Evolutionary conservation across 2,797 vertebrate species (phyloP).

Genomic region (Centropyge bicolor): DNA sequence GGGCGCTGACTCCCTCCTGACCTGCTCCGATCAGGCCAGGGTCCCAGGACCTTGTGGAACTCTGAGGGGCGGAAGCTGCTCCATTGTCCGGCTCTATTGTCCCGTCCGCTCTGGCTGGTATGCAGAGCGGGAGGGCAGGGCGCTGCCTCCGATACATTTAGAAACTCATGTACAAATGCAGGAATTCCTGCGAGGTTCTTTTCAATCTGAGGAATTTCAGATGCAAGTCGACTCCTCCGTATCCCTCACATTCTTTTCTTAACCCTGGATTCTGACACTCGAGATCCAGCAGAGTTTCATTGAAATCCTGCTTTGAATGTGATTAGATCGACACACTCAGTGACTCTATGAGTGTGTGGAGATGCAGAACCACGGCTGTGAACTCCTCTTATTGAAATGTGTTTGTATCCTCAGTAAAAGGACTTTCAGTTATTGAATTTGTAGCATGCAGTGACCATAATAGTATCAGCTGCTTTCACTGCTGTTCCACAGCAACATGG

Average conservation of each 20-base stretch:
- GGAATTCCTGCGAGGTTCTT: conserved; percentile 84
- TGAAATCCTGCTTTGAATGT: not conserved
- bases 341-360: not conserved
- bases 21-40: conserved; percentile 22
- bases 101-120: conserved; percentile 73
- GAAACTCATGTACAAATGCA: conserved; percentile 81
- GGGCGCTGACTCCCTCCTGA: conserved; percentile 21
- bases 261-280: conserved; percentile 14
- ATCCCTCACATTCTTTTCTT: conserved; percentile 28
- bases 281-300: not conserved
- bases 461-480: not conserved
- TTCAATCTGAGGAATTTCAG: conserved; percentile 57
- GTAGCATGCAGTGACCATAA: not conserved
- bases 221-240: conserved; percentile 36
- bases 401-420: conserved; percentile 27
- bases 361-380: not conserved
- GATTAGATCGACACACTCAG: not conserved
- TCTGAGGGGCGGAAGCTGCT: conserved; percentile 40
- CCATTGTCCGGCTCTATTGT: conserved; percentile 70
- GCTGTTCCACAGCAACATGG: conserved; percentile 10
- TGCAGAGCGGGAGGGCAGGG: conserved; percentile 75
- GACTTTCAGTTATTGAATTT: conserved; percentile 26
- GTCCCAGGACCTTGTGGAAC: conserved; percentile 48
- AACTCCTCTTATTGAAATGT: not conserved
- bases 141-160: conserved; percentile 77